phyloP scores from a whole-genome alignment of 1,140 invertebrate genomes.

The Drosophila micromelanica region DNA sequence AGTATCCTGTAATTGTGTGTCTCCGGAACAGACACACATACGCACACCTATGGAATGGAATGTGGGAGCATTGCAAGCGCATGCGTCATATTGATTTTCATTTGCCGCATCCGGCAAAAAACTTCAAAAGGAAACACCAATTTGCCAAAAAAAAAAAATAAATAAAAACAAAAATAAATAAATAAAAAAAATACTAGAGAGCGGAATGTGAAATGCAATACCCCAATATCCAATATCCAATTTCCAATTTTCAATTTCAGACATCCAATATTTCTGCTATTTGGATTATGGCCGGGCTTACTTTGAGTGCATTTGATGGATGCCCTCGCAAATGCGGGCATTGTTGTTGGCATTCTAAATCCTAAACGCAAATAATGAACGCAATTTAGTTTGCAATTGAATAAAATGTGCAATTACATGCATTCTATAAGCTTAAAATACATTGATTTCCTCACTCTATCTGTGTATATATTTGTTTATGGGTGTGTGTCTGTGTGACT shows the following conservation, averaged over 20 bases:
- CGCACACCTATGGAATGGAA: background rate
- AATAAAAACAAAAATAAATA: background rate
- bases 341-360: constrained; percentile 6
- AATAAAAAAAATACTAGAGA: background rate
- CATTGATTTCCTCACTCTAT: background rate
- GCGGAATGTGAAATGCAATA: constrained; percentile 38
- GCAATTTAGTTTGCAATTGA: constrained; percentile 47
- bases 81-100: constrained; percentile 79
- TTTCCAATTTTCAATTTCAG: constrained; percentile 10
- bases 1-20: constrained; percentile 11
- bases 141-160: constrained; percentile 37
- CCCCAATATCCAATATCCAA: constrained; percentile 9
- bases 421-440: background rate
- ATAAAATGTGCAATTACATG: background rate
- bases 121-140: constrained; percentile 75
- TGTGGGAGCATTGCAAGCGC: constrained; percentile 50
- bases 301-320: constrained; percentile 16
- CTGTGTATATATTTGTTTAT: too few species aligned
- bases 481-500: too few species aligned
- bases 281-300: background rate
- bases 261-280: constrained; percentile 5
- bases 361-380: constrained; percentile 33
- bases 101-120: constrained; percentile 53
- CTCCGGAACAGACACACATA: constrained; percentile 18
- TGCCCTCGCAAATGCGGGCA: background rate